Evolutionary conservation across 2,113 vertebrate species (phyloP).

Genomic region (Tetraodon nigroviridis): DNA sequence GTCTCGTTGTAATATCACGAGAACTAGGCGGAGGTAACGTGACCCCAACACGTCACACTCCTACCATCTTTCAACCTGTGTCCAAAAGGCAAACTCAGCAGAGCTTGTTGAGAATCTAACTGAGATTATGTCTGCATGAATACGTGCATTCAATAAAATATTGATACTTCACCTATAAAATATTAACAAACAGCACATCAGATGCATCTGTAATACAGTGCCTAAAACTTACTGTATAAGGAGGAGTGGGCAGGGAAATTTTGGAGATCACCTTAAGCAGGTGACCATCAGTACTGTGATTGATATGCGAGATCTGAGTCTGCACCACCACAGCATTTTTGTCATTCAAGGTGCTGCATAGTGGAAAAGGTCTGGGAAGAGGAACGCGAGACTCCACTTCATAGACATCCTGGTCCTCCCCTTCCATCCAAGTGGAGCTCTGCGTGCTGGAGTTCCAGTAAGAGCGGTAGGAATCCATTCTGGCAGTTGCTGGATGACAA

Average conservation of each 20-base stretch:
- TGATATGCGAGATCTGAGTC: slow-evolving; percentile 87
- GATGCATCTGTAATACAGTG: neutral
- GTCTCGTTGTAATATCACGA: slow-evolving; percentile 37
- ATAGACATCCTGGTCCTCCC: slow-evolving; percentile 83
- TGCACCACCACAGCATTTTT: slow-evolving; percentile 89
- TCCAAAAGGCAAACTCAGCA: slow-evolving; percentile 9
- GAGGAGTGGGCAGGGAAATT: slow-evolving; percentile 93
- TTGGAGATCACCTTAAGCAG: slow-evolving; percentile 90
- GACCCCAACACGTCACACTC: slow-evolving; percentile 23
- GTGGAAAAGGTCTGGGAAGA: slow-evolving; percentile 86
- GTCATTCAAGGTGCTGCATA: slow-evolving; percentile 78
- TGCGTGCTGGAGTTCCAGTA: slow-evolving; percentile 77
- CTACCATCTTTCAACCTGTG: slow-evolving; percentile 21
- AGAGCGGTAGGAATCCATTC: slow-evolving; percentile 87
- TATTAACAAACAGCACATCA: slow-evolving; percentile 15
- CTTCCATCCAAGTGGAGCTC: slow-evolving; percentile 77
- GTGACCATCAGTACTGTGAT: slow-evolving; percentile 81
- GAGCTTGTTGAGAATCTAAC: slow-evolving; percentile 11
- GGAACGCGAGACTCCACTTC: slow-evolving; percentile 93
- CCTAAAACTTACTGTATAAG: slow-evolving; percentile 90
- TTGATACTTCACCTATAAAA: slow-evolving; percentile 18
- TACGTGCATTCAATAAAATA: slow-evolving; percentile 16
- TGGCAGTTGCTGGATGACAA: slow-evolving; percentile 5
- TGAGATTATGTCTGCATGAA: slow-evolving; percentile 20
- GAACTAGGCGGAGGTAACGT: slow-evolving; percentile 41